A percentile compares a stretch with the other conserved stretches of the same genome.
Evolutionary conservation across 2,797 vertebrate genomes (phyloP).

Genomic region (Scarus forsteni): DNA sequence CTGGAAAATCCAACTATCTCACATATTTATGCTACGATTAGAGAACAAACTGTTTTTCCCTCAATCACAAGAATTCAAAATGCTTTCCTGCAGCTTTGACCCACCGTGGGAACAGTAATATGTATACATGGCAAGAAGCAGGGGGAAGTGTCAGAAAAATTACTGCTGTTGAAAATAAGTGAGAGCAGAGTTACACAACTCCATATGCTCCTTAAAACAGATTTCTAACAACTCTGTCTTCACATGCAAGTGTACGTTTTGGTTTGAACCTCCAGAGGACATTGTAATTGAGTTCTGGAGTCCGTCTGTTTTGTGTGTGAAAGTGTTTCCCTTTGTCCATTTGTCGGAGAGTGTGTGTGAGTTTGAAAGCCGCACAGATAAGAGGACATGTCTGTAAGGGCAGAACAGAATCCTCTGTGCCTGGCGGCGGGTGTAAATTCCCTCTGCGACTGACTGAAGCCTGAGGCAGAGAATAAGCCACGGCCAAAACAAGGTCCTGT

Average conservation of each 20-base stretch:
- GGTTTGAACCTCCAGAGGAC: constrained; percentile 15
- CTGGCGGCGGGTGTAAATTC: constrained; percentile 15
- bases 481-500: constrained; percentile 28
- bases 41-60: not conserved
- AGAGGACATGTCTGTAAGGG: constrained; percentile 3
- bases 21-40: not conserved
- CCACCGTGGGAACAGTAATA: constrained; percentile 5
- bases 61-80: not conserved
- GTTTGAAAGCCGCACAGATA: not conserved
- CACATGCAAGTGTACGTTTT: constrained; percentile 10
- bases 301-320: constrained; percentile 37
- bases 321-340: not conserved
- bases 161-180: not conserved
- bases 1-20: not conserved
- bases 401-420: constrained; percentile 50
- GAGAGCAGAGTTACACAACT: constrained; percentile 34
- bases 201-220: constrained; percentile 29
- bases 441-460: not conserved
- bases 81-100: not conserved
- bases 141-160: constrained; percentile 1
- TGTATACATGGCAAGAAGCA: not conserved
- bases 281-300: constrained; percentile 4
- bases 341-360: constrained; percentile 16
- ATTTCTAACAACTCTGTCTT: constrained; percentile 11
- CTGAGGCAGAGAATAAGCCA: constrained; percentile 1